These are phyloP conservation scores for Exephanes ischioxanthus DNA, from an alignment of 2,888 invertebrate species.

Conservation along the genomic window DNA sequence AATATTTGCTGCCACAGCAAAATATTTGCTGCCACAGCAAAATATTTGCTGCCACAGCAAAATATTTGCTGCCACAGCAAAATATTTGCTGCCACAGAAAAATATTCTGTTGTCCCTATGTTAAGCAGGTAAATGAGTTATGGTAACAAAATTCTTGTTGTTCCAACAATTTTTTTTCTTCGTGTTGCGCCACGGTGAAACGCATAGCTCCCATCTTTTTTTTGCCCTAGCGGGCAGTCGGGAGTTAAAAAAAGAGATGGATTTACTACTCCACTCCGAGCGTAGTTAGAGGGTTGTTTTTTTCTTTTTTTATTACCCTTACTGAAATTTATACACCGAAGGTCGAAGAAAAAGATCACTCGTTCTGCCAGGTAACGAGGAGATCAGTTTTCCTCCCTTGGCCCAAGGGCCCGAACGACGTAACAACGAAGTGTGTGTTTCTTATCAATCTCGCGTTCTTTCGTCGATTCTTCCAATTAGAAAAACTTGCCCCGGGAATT, in stretches of 20 bases:
- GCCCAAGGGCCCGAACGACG: background rate
- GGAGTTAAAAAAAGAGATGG: background rate
- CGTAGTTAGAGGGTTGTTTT: background rate
- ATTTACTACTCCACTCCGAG: background rate
- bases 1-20: too few species aligned
- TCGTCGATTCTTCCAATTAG: background rate
- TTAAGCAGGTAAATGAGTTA: too few species aligned
- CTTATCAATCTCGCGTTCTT: background rate
- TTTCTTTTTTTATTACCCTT: background rate
- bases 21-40: too few species aligned
- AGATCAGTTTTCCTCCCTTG: background rate
- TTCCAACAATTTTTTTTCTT: too few species aligned
- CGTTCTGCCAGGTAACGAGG: background rate
- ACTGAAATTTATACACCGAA: background rate
- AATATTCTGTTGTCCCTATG: too few species aligned
- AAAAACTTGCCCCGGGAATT: background rate
- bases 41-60: too few species aligned
- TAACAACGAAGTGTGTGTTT: background rate
- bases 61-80: too few species aligned
- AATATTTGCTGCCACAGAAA: too few species aligned
- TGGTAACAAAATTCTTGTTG: too few species aligned
- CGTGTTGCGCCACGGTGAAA: too few species aligned
- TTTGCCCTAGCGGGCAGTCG: too few species aligned
- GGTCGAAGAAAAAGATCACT: background rate
- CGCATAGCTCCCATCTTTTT: too few species aligned